Conservation (phyloP, 2,113 vertebrate genomes). For the Mesocricetus auratus region DNA sequence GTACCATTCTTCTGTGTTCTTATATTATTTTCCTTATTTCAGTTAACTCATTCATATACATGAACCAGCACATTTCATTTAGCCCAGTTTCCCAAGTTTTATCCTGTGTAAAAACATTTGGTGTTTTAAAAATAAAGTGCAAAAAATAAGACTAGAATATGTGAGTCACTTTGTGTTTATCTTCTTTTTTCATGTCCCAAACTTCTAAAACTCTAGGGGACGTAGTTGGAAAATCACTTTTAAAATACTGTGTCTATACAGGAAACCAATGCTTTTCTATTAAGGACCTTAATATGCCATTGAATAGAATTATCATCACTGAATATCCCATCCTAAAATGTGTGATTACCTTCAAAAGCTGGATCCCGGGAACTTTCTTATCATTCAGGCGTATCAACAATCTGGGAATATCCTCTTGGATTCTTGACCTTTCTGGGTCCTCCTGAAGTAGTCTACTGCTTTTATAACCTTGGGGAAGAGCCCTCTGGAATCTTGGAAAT, state of each 20-base stretch:
- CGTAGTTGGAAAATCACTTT: background rate
- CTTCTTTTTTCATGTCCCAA: background rate
- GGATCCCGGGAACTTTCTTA: background rate
- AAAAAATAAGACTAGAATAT: background rate
- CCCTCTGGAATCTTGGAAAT: background rate
- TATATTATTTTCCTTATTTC: background rate
- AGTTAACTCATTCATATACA: background rate
- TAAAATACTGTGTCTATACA: background rate
- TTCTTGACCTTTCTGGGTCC: background rate
- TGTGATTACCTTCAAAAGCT: background rate
- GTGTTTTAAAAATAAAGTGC: background rate
- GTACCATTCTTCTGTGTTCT: background rate
- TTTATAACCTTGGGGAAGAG: background rate
- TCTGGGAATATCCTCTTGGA: background rate
- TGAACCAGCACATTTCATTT: background rate
- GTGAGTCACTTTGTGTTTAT: background rate
- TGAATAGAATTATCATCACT: background rate
- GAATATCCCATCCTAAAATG: background rate
- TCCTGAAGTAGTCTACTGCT: background rate
- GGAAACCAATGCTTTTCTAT: background rate
- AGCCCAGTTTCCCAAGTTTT: background rate
- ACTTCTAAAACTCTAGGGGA: background rate
- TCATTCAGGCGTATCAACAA: background rate
- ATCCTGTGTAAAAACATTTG: background rate
- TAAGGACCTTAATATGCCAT: background rate